Base-by-base conservation (phyloP, 35 echinoderm and acorn worm species). In the Strongylocentrotus purpuratus region DNA sequence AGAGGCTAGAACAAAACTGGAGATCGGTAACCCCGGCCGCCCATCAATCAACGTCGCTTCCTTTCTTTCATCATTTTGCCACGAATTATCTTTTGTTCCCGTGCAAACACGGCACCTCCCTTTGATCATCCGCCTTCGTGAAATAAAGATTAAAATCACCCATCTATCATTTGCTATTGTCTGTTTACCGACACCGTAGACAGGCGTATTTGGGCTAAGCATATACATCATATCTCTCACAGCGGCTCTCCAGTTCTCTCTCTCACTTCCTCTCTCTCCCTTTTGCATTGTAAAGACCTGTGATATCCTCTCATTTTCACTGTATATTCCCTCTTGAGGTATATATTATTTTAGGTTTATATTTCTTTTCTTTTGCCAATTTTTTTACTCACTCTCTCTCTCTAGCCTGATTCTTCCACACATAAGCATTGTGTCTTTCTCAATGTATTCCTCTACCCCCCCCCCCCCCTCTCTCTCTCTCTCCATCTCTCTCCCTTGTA, bases 81-180 rank as follows among this genome's bases (percentile, higher is more conserved):
- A 78, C 45, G 45, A 89, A 89, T 89, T 89, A 89, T 89, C 87
- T 89, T 89, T 89, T 89, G 87, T 89, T 46, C 45, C 87, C 45
- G 32, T 89, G 87, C 87, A 89, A 89, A 89, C 45, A 89, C 32
- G 25, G 87, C 18, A 45, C 33, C 33, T 89, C 32, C 22, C 87
- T 89, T 89, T 89, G 87, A 89, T 89, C 87, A 33, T 1, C 87
- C 33, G 12, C 9, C 31, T 33, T 28, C 87, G 45, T 89, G 87
- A 89, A 89, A 89, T 89, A 89, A 89, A 46, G 45, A 89, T 46
- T 89, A 46, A 89, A 89, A 46, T 89, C 87, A 46, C 87, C 87
- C 87, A 89, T 89, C 87, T 89, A 89, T 89, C 87, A 89, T 89
- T 89, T 89, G 87, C 87, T 89, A 89, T 89, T 78, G 65, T 78